Percentiles rank a stretch among this genome's conserved stretches.
phyloP scores from a whole-genome alignment of 1,140 invertebrate genomes.

The Bombus haemorrhoidalis region DNA sequence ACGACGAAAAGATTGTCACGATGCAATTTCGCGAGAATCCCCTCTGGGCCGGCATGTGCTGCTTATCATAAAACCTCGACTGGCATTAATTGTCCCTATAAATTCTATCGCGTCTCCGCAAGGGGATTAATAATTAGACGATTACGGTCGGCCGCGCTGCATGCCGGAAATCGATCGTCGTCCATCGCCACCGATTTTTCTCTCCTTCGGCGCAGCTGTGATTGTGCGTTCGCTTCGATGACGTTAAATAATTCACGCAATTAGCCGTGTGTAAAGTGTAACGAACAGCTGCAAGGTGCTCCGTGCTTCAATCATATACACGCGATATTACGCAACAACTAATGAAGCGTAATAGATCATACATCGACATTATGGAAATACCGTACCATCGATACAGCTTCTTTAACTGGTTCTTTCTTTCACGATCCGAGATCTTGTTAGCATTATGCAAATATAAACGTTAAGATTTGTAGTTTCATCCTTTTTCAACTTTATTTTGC shows the following conservation, averaged over 20 bases:
- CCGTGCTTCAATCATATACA: not conserved
- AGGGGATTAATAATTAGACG: constrained; percentile 65
- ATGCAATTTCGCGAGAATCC: constrained; percentile 19
- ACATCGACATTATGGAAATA: not conserved
- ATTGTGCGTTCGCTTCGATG: constrained; percentile 5
- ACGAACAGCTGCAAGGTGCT: constrained; percentile 3
- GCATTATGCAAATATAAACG: not conserved
- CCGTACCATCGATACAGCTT: not conserved
- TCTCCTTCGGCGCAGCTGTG: not conserved
- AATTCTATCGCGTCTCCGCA: constrained; percentile 53
- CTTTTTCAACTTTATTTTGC: not conserved
- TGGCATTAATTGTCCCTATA: constrained; percentile 64
- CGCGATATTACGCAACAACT: not conserved
- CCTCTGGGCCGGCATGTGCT: constrained; percentile 22
- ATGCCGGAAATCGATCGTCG: constrained; percentile 61
- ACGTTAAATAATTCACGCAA: constrained; percentile 35
- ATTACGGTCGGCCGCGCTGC: constrained; percentile 44
- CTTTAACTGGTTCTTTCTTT: not conserved
- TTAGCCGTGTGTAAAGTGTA: constrained; percentile 30
- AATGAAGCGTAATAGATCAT: constrained; percentile 5
- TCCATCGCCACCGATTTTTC: constrained; percentile 25
- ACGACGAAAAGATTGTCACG: not conserved
- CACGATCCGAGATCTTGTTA: not conserved
- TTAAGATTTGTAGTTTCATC: not conserved
- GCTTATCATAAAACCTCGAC: constrained; percentile 52